Evolutionary conservation across 2,113 vertebrate species (phyloP), one percentile per base, ranked within the genome.

Genomic region (Sebastes schlegelii): DNA sequence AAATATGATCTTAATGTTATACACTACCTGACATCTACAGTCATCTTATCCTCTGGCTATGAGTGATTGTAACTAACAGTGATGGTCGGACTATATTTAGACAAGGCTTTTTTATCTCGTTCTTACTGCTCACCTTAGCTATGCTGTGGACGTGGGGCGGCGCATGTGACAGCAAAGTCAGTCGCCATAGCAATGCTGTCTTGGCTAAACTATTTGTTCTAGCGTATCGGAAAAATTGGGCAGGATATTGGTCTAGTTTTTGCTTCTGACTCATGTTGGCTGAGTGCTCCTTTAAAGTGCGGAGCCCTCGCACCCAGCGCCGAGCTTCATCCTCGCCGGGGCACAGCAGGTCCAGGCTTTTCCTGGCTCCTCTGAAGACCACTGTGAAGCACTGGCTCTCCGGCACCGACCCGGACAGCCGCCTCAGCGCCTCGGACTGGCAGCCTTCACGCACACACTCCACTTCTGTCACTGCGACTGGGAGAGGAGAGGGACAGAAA

Each of bases 191-290:
- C 60, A 72, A 80, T 82, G 79, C 67, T 61, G 76, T 60, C 77
- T 86, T 82, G 77, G 85, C 84, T 40, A 21, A 34, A n/a, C 77
- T 89, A 88, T 92, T 91, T 89, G 74, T 48, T 84, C 57, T 9
- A 17, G 40, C 78, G 23, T 62, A 40, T 42, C 84, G 17, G 57
- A 83, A 54, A 83, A 54, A 80, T 58, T 8, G 62, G 19, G 63
- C 91, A 99, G 97, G 98, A 99, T 99, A 99, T 96, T 99, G 98
- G 81, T 99, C 97, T 0, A 99, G 96, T 64, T 97, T 97, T 79
- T 99, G 98, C 0, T 94, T 92, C 91, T 99, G 98, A 89, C 91
- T 98, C 98, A 99, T 99, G 93, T 93, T 96, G 71, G 95, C 92
- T 8, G 96, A 95, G 12, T 95, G 90, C 1, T 92, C 93, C 84